Conservation (phyloP, 2,888 invertebrate species). For the Tryphoninae sp. region DNA sequence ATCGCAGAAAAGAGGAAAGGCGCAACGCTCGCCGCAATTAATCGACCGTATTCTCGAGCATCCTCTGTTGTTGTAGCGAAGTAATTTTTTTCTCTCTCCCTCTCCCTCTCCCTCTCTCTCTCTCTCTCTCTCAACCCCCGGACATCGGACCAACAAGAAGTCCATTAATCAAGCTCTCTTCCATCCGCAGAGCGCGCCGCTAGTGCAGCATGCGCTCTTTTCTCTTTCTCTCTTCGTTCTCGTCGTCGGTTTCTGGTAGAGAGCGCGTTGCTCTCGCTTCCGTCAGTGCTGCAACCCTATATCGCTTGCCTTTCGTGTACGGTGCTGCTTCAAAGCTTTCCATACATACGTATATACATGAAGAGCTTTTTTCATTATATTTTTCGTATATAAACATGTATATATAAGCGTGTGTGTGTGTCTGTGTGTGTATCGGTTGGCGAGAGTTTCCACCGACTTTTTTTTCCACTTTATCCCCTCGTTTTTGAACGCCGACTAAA, state of each 20-base stretch:
- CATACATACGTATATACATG: background rate
- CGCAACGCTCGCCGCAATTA: conserved; percentile 69
- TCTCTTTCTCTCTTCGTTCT: conserved; percentile 19
- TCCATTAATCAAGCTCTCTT: conserved; percentile 74
- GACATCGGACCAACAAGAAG: conserved; percentile 72
- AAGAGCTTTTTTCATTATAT: background rate
- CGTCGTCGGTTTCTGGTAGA: conserved; percentile 6
- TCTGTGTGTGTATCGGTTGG: conserved; percentile 23
- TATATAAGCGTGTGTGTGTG: background rate
- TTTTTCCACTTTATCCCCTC: background rate
- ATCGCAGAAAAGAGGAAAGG: conserved; percentile 38
- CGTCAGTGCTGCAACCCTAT: conserved; percentile 10
- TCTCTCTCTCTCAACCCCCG: conserved; percentile 55
- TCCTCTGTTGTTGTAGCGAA: conserved; percentile 65
- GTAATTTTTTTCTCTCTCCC: conserved; percentile 61
- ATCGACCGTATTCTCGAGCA: conserved; percentile 71
- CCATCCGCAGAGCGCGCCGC: conserved; percentile 50
- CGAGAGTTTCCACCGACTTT: conserved; percentile 28
- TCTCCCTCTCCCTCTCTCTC: conserved; percentile 24
- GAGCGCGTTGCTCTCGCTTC: conserved; percentile 17
- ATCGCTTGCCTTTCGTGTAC: conserved; percentile 28
- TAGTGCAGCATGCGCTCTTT: conserved; percentile 51
- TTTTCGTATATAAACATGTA: background rate
- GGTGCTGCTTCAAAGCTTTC: conserved; percentile 36
- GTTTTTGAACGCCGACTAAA: background rate